A percentile compares a stretch with the other conserved stretches of the same genome.
These are phyloP conservation scores for Odontamblyopus lacepedii DNA, from an alignment of 2,797 vertebrate species.

Conservation along the genomic window DNA sequence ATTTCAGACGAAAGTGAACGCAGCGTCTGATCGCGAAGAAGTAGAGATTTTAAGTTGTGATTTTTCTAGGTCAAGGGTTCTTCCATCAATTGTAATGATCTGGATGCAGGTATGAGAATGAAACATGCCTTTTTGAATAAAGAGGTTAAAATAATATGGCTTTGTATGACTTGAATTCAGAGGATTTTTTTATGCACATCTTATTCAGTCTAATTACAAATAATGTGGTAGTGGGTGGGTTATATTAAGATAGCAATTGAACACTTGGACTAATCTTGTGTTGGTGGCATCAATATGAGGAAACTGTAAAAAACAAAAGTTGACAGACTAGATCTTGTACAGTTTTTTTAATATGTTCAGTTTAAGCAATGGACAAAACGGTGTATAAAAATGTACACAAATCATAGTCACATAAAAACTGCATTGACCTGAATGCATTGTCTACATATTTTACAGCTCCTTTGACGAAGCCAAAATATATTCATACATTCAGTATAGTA, in stretches of 20 bases:
- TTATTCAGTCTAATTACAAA: too few species aligned
- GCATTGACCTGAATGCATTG: constrained; percentile 59
- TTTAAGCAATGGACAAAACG: constrained; percentile 26
- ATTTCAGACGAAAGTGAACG: constrained; percentile 53
- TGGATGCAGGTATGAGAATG: constrained; percentile 71
- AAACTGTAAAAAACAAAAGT: neutral
- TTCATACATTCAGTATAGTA: constrained; percentile 48
- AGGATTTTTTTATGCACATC: neutral
- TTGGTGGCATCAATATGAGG: neutral
- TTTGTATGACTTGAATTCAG: neutral
- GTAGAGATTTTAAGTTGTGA: constrained; percentile 50
- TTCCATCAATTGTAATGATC: constrained; percentile 78
- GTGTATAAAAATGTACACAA: constrained; percentile 39
- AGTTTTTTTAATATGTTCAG: constrained; percentile 39
- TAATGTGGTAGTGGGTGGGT: too few species aligned
- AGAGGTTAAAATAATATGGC: constrained; percentile 66
- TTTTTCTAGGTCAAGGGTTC: constrained; percentile 66
- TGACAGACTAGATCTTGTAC: neutral
- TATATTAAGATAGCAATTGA: neutral
- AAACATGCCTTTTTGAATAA: constrained; percentile 78
- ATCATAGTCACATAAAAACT: constrained; percentile 30
- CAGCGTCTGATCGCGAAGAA: constrained; percentile 49
- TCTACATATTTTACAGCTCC: constrained; percentile 48
- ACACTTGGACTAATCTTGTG: neutral
- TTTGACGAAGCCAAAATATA: constrained; percentile 55